Evolutionary conservation across 2,113 vertebrate species (phyloP).

Genomic region (Tyrannus savana): DNA sequence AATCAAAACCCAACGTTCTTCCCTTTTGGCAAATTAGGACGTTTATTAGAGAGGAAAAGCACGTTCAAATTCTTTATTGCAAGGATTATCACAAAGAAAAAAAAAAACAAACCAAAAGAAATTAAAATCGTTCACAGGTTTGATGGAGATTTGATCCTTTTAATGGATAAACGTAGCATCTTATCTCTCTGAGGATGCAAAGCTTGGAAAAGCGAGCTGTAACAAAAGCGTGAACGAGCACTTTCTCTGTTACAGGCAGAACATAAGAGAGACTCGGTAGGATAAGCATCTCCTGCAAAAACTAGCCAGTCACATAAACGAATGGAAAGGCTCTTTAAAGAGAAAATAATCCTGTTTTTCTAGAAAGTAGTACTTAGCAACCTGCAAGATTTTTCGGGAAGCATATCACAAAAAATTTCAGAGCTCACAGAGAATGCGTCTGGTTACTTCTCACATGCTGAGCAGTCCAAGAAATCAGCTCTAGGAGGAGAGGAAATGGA

Average conservation of each 20-base stretch:
- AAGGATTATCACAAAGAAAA: background rate
- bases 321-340: background rate
- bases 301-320: background rate
- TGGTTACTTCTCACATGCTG: conserved; percentile 51
- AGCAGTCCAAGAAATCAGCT: conserved; percentile 62
- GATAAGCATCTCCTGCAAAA: conserved; percentile 42
- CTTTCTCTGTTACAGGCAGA: conserved; percentile 28
- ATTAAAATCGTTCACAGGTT: conserved; percentile 31
- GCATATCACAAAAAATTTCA: conserved; percentile 56
- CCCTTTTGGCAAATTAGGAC: conserved; percentile 62
- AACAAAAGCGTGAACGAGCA: conserved; percentile 50
- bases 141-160: conserved; percentile 7
- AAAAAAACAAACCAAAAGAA: background rate
- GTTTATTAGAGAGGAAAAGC: conserved; percentile 53
- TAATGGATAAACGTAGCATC: conserved; percentile 9
- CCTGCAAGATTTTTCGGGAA: conserved; percentile 59
- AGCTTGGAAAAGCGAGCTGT: conserved; percentile 43
- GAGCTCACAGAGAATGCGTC: conserved; percentile 16
- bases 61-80: conserved; percentile 47
- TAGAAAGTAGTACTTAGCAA: conserved; percentile 40
- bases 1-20: conserved; percentile 61
- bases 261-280: conserved; percentile 8
- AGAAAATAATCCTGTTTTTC: background rate
- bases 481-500: conserved; percentile 68
- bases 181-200: conserved; percentile 43